Evolutionary conservation across 2,113 vertebrate species (phyloP).

Genomic region (Urocolius indicus): DNA sequence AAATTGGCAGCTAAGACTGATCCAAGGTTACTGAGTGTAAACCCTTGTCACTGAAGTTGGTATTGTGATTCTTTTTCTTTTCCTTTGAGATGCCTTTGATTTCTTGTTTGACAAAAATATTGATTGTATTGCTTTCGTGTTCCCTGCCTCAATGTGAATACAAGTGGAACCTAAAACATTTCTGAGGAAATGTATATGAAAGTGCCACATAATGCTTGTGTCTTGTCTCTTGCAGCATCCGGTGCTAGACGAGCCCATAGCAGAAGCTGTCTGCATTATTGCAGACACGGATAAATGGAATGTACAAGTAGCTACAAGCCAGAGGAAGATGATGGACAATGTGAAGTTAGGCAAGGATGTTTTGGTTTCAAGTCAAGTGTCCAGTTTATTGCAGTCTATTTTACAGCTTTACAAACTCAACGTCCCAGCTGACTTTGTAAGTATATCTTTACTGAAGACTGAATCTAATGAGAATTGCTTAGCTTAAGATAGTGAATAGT

Average conservation of each 20-base stretch:
- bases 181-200: background rate
- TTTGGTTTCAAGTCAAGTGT: conserved; percentile 86
- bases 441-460: conserved; percentile 48
- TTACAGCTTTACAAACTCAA: conserved; percentile 86
- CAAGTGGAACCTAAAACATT: background rate
- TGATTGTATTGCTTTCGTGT: background rate
- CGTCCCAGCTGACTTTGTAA: conserved; percentile 86
- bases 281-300: conserved; percentile 88
- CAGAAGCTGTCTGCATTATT: conserved; percentile 88
- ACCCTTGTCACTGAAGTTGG: background rate
- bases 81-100: background rate
- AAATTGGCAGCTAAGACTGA: background rate
- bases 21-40: background rate
- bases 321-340: conserved; percentile 80
- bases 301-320: conserved; percentile 87
- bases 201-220: background rate
- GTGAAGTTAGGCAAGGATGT: conserved; percentile 85
- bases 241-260: conserved; percentile 87
- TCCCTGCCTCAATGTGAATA: background rate
- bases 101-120: background rate
- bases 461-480: background rate
- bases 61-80: background rate
- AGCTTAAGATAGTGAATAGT: background rate
- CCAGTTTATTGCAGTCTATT: conserved; percentile 84
- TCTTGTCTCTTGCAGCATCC: conserved; percentile 81